Conservation (phyloP, 1,140 invertebrate genomes). For the Sarcophaga peregrina region DNA sequence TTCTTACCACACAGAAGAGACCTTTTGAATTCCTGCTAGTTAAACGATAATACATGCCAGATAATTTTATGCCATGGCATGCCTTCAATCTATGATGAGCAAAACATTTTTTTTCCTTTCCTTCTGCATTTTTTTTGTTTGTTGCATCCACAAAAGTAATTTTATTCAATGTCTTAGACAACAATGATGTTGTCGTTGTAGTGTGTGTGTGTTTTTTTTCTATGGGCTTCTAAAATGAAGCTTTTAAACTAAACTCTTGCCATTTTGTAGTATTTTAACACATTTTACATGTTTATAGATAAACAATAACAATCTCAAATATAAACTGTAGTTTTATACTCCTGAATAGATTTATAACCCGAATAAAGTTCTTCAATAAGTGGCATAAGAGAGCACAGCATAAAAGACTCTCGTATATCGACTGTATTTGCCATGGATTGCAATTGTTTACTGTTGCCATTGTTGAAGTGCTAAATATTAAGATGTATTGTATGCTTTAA, state of each 20-base stretch:
- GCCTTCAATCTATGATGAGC: not conserved
- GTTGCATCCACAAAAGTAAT: not conserved
- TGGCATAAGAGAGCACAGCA: not conserved
- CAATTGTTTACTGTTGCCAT: not conserved
- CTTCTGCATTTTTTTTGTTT: not conserved
- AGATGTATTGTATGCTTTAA: constrained; percentile 6
- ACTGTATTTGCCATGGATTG: not conserved
- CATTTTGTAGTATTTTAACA: constrained; percentile 11
- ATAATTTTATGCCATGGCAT: constrained; percentile 15
- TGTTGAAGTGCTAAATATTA: constrained; percentile 15
- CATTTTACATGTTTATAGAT: not conserved
- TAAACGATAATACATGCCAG: constrained; percentile 7
- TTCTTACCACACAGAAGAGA: constrained; percentile 3
- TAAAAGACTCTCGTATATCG: not conserved
- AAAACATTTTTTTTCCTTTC: no score
- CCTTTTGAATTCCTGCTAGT: constrained; percentile 11
- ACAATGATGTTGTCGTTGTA: not conserved
- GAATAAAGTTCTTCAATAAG: not conserved
- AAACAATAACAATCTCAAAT: not conserved
- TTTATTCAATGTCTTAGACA: not conserved
- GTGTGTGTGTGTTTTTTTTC: not conserved
- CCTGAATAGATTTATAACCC: not conserved
- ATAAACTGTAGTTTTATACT: not conserved
- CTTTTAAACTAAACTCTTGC: constrained; percentile 7
- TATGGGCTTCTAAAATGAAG: not conserved